Evolutionary conservation across 1,140 invertebrate species (phyloP).

Genomic region (Apocrypta bakeri): DNA sequence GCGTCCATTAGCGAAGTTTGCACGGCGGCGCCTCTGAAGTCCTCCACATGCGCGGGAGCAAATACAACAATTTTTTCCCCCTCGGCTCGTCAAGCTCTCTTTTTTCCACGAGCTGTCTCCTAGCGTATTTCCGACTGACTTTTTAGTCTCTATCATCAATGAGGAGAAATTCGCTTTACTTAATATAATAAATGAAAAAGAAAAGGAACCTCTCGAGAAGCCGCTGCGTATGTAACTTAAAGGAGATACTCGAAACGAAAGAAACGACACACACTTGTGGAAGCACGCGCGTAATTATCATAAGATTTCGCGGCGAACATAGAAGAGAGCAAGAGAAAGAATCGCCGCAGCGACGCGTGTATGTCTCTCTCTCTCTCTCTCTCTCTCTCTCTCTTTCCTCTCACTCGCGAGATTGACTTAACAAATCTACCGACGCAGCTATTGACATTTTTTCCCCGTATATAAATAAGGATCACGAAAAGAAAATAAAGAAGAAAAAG

Average conservation of each 20-base stretch:
- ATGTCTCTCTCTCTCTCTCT: not conserved
- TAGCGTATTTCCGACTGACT: not conserved
- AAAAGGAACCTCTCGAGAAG: not conserved
- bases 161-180: not conserved
- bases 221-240: not conserved
- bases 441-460: constrained; percentile 37
- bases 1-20: constrained; percentile 73
- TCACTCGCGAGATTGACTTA: constrained; percentile 35
- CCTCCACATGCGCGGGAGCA: constrained; percentile 36
- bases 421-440: constrained; percentile 29
- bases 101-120: not conserved
- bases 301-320: constrained; percentile 36
- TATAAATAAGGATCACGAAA: not conserved
- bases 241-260: not conserved
- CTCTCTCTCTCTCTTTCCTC: not conserved
- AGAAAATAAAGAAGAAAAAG: constrained; percentile 15
- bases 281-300: constrained; percentile 27
- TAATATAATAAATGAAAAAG: not conserved
- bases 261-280: not conserved
- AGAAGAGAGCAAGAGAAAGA: not conserved
- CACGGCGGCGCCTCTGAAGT: constrained; percentile 73
- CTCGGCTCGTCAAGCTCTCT: not conserved
- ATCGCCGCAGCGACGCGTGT: not conserved
- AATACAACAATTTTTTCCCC: constrained; percentile 43
- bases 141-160: not conserved